phyloP scores from a whole-genome alignment of 1,140 invertebrate genomes.

The Piezodorus guildinii region DNA sequence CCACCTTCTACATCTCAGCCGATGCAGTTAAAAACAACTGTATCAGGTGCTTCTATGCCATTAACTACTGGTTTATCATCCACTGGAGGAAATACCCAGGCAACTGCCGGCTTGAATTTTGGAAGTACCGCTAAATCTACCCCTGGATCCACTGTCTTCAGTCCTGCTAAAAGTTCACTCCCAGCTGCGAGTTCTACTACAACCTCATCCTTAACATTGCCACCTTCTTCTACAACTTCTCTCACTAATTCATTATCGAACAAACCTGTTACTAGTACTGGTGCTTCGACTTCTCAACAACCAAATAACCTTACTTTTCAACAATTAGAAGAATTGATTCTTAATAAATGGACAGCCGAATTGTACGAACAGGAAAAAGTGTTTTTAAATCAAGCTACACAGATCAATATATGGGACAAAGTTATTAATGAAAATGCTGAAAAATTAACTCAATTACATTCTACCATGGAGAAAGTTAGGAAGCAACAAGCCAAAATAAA shows the following conservation, averaged over 20 bases:
- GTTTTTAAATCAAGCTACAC: constrained; percentile 86
- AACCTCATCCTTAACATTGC: background rate
- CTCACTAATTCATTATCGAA: background rate
- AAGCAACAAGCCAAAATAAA: constrained; percentile 83
- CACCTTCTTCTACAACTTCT: background rate
- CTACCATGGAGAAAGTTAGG: constrained; percentile 31
- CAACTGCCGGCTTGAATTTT: background rate
- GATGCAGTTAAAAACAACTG: background rate
- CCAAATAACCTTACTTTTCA: constrained; percentile 59
- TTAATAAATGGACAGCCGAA: constrained; percentile 92
- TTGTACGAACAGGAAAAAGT: constrained; percentile 86
- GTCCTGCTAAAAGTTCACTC: background rate
- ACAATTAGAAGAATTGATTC: constrained; percentile 73
- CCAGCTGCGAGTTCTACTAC: too few relatives aligned
- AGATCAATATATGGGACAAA: constrained; percentile 90
- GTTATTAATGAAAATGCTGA: constrained; percentile 82
- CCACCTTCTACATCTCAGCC: background rate
- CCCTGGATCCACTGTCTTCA: background rate
- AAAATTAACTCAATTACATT: constrained; percentile 45
- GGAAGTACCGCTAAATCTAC: background rate
- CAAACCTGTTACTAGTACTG: background rate
- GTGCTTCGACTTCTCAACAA: background rate
- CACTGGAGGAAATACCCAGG: background rate
- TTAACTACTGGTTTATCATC: background rate
- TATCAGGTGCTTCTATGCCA: background rate